Evolutionary conservation across 2,797 vertebrate genomes (phyloP).

Genomic region (Xiphorhynchus erythropygius): DNA sequence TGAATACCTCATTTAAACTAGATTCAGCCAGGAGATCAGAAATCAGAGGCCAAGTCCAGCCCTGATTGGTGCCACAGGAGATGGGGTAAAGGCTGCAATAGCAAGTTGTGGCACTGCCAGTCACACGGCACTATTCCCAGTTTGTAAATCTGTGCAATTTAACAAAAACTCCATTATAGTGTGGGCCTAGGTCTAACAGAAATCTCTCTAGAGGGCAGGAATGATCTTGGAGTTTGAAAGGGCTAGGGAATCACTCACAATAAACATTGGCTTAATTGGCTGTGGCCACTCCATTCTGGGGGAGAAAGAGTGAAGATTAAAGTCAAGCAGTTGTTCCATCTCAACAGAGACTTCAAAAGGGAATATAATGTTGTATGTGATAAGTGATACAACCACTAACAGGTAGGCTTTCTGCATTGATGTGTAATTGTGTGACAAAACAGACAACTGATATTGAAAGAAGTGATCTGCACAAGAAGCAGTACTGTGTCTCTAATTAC

Average conservation of each 20-base stretch:
- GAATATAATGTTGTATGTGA: background rate
- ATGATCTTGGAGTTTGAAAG: background rate
- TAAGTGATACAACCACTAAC: background rate
- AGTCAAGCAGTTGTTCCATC: background rate
- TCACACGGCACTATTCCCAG: background rate
- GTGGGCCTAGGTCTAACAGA: background rate
- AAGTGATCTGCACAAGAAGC: background rate
- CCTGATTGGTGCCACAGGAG: background rate
- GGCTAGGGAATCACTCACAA: background rate
- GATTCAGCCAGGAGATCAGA: background rate
- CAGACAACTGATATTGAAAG: background rate
- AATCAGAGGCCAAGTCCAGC: background rate
- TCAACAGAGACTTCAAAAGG: background rate
- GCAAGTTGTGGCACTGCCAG: background rate
- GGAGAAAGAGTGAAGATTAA: background rate
- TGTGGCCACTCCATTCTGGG: background rate
- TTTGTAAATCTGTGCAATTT: background rate
- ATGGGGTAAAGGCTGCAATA: background rate
- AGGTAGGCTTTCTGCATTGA: background rate
- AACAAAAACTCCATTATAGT: accelerated
- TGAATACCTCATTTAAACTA: background rate
- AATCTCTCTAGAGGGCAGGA: background rate
- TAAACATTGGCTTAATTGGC: background rate
- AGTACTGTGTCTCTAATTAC: background rate
- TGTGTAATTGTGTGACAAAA: background rate